These are phyloP conservation scores for Clarias macrocephalus DNA, from an alignment of 2,113 vertebrate species.

Conservation along the genomic window DNA sequence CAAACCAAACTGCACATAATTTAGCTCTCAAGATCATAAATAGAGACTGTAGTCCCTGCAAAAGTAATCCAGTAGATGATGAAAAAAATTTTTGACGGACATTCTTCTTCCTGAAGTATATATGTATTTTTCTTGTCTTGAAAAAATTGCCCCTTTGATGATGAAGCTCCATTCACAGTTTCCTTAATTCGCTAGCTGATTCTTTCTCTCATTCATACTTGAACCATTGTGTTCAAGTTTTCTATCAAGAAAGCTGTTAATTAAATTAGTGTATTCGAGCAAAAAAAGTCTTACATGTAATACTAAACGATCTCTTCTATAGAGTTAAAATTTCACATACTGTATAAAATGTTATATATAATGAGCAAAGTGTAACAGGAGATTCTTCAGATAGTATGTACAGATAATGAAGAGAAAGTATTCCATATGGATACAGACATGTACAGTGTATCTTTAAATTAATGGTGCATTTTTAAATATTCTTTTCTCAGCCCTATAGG, in stretches of 20 bases:
- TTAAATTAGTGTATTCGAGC: background rate
- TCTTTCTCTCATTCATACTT: background rate
- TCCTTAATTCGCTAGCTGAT: background rate
- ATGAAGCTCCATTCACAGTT: background rate
- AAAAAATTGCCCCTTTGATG: background rate
- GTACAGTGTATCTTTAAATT: background rate
- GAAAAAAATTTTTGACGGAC: background rate
- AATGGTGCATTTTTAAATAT: background rate
- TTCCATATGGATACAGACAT: background rate
- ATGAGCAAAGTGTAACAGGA: background rate
- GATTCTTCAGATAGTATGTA: background rate
- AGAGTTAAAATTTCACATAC: too few species aligned
- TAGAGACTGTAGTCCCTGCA: background rate
- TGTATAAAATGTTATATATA: background rate
- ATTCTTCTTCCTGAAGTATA: background rate
- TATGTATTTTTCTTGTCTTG: background rate
- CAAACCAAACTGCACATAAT: conserved; percentile 1
- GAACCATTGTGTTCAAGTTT: background rate
- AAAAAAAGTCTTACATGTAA: background rate
- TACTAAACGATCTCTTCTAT: background rate
- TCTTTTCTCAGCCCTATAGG: background rate
- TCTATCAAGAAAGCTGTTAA: conserved; percentile 4
- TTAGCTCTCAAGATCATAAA: background rate
- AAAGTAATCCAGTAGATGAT: background rate
- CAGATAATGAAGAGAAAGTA: background rate